Percentiles rank a stretch among this genome's conserved stretches.
Evolutionary conservation across 1,140 invertebrate genomes (phyloP).

Genomic region (Hylaeus volcanicus): DNA sequence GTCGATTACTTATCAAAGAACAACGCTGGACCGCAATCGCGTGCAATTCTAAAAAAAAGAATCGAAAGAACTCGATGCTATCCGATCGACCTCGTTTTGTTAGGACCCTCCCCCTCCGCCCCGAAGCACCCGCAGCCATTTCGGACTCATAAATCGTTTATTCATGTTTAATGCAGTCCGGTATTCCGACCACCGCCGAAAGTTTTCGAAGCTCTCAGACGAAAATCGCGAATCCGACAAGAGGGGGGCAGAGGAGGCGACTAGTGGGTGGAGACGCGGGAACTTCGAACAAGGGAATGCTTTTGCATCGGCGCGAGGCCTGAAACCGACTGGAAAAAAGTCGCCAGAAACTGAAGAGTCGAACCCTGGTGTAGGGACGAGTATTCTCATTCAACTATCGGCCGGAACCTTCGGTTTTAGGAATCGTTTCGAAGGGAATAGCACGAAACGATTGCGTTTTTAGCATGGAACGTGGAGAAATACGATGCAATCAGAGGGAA

Average conservation of each 20-base stretch:
- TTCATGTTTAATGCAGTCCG: constrained; percentile 71
- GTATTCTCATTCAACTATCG: constrained; percentile 15
- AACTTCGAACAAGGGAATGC: constrained; percentile 72
- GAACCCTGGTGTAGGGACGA: constrained; percentile 28
- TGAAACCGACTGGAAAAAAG: constrained; percentile 53
- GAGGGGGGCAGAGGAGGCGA: neutral
- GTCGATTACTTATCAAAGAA: constrained; percentile 66
- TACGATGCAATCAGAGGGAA: too few species aligned
- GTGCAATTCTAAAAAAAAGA: constrained; percentile 23
- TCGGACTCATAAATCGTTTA: constrained; percentile 73
- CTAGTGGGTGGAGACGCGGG: constrained; percentile 45
- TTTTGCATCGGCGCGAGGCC: constrained; percentile 65
- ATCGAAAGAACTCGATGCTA: constrained; percentile 22
- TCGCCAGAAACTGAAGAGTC: constrained; percentile 53
- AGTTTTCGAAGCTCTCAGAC: constrained; percentile 69
- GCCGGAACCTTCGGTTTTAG: neutral
- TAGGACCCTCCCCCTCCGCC: constrained; percentile 2
- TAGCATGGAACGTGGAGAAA: neutral
- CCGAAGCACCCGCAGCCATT: constrained; percentile 36
- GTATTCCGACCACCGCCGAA: constrained; percentile 50
- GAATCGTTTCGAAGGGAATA: neutral
- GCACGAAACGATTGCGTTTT: constrained; percentile 6
- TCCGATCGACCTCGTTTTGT: constrained; percentile 43
- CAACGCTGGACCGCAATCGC: constrained; percentile 33
- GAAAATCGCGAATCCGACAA: constrained; percentile 54